These are phyloP conservation scores for Melikaiella ostensackeni DNA, from an alignment of 2,888 invertebrate species.

Conservation along the genomic window DNA sequence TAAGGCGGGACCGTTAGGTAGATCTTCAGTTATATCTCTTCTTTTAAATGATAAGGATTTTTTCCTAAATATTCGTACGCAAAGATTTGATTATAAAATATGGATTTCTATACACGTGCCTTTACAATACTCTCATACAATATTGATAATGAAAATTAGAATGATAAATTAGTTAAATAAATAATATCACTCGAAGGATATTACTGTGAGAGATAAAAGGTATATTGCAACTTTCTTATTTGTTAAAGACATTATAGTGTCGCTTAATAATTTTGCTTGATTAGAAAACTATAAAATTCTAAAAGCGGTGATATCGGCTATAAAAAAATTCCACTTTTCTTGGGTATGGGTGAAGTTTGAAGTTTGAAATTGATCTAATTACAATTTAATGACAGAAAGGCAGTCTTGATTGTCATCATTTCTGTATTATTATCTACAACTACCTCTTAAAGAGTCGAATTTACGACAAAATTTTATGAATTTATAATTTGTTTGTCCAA, in stretches of 20 bases:
- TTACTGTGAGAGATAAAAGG: neutral
- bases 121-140: constrained; percentile 5
- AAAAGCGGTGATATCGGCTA: constrained; percentile 6
- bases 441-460: neutral
- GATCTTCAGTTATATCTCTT: constrained; percentile 18
- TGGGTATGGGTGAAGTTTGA: neutral
- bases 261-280: constrained; percentile 32
- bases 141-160: neutral
- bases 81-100: neutral
- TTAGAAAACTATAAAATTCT: too few relatives aligned
- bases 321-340: too few relatives aligned
- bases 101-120: constrained; percentile 33
- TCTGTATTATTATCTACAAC: neutral
- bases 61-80: neutral
- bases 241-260: constrained; percentile 34
- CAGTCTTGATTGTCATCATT: neutral
- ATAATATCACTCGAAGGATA: constrained; percentile 10
- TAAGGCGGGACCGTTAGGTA: neutral
- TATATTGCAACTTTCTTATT: neutral
- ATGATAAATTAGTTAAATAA: neutral
- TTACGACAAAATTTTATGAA: neutral
- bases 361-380: neutral
- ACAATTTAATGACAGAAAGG: neutral
- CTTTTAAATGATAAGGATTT: neutral
- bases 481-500: neutral